phyloP scores from a whole-genome alignment of 1,140 invertebrate genomes.

The Aphelenchoides fujianensis region DNA sequence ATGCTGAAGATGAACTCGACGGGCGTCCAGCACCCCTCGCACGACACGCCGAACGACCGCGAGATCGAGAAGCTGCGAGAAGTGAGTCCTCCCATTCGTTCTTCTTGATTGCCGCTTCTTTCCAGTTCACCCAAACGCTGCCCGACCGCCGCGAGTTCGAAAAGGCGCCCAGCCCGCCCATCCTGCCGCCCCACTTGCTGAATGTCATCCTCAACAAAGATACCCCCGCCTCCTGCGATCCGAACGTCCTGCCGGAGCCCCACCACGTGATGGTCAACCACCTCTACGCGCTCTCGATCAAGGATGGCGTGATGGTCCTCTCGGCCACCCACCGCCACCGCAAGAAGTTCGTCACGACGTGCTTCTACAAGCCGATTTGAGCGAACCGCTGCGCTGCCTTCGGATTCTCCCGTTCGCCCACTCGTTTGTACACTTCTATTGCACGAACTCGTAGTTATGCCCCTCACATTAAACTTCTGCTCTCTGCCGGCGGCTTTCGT shows the following conservation, averaged over 20 bases:
- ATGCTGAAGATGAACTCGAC: slow-evolving; percentile 55
- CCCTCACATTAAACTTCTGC: too few species aligned
- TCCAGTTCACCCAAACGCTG: slow-evolving; percentile 78
- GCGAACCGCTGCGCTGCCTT: not conserved
- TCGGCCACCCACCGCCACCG: slow-evolving; percentile 91
- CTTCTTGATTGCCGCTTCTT: too few species aligned
- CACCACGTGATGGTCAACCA: slow-evolving; percentile 87
- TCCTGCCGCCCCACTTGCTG: slow-evolving; percentile 76
- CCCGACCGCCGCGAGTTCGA: slow-evolving; percentile 84
- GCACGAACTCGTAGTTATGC: too few species aligned
- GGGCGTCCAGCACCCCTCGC: slow-evolving; percentile 48
- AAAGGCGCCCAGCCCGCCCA: slow-evolving; percentile 85
- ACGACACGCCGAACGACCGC: slow-evolving; percentile 61
- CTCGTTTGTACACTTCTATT: not conserved
- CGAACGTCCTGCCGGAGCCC: slow-evolving; percentile 93
- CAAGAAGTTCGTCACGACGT: slow-evolving; percentile 97
- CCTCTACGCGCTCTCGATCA: slow-evolving; percentile 97
- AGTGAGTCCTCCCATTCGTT: slow-evolving; percentile 2
- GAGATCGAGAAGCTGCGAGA: slow-evolving; percentile 58
- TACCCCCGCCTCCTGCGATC: slow-evolving; percentile 88
- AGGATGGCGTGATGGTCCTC: slow-evolving; percentile 98
- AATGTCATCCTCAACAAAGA: slow-evolving; percentile 95
- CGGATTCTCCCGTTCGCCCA: not conserved
- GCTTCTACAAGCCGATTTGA: slow-evolving; percentile 85
- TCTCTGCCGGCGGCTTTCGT: too few species aligned